Evolutionary conservation across 2,888 invertebrate genomes (phyloP).

Genomic region (Drosophila fulvimacula): DNA sequence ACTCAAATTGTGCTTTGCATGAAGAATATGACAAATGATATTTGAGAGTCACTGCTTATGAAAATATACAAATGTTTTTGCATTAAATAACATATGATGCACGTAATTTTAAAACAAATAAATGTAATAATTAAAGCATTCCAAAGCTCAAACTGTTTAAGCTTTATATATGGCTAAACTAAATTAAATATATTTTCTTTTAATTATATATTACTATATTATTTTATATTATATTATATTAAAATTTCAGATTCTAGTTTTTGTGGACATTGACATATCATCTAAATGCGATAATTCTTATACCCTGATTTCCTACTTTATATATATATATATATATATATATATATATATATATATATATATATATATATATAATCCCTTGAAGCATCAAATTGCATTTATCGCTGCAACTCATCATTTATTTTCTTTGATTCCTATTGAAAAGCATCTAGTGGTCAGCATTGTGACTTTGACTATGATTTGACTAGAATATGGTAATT

Average conservation of each 20-base stretch:
- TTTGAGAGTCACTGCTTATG: background rate
- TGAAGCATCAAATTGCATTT: slow-evolving; percentile 27
- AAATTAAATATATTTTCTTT: too few species aligned
- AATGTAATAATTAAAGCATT: background rate
- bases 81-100: background rate
- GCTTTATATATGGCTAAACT: background rate
- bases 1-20: background rate
- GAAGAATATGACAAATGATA: slow-evolving; percentile 2
- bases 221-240: too few species aligned
- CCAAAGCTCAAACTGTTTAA: background rate
- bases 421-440: slow-evolving; percentile 67
- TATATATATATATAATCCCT: background rate
- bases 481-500: slow-evolving; percentile 77
- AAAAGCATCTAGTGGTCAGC: slow-evolving; percentile 60
- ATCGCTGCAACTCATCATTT: slow-evolving; percentile 44
- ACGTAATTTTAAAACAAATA: background rate
- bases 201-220: too few species aligned
- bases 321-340: too few species aligned
- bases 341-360: too few species aligned
- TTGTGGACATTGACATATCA: too few species aligned
- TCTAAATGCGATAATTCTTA: too few species aligned
- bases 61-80: background rate
- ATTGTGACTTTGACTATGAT: slow-evolving; percentile 69
- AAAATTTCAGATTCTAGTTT: background rate
- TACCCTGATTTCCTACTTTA: background rate